Evolutionary conservation across 1,140 invertebrate genomes (phyloP).

Genomic region (Lepidotrigona ventralis): DNA sequence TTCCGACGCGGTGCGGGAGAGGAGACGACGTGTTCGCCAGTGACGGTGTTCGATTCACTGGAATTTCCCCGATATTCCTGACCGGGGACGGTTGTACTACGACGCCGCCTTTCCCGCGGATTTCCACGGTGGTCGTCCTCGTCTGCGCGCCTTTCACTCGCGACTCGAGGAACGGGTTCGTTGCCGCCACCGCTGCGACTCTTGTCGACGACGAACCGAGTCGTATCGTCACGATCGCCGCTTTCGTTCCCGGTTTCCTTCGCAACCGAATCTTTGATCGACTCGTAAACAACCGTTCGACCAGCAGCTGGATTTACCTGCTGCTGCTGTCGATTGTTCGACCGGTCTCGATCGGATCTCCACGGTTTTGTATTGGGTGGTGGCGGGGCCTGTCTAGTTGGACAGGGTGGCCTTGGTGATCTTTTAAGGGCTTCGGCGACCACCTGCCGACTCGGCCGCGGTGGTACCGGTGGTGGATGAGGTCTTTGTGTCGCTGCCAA

Average conservation of each 20-base stretch:
- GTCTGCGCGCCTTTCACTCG: conserved; percentile 30
- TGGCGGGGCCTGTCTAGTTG: conserved; percentile 78
- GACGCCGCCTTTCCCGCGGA: conserved; percentile 37
- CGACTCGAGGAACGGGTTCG: conserved; percentile 20
- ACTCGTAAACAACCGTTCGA: conserved; percentile 68
- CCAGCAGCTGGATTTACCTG: conserved; percentile 45
- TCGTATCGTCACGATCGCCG: background rate
- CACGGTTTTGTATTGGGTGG: conserved; percentile 78
- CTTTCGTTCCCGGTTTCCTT: conserved; percentile 30
- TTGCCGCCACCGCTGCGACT: background rate
- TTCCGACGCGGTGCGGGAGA: background rate
- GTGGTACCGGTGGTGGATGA: conserved; percentile 87
- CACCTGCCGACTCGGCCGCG: conserved; percentile 85
- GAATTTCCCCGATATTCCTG: conserved; percentile 4
- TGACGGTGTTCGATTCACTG: background rate
- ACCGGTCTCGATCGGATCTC: conserved; percentile 79
- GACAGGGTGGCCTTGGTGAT: conserved; percentile 80
- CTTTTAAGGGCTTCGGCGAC: conserved; percentile 86
- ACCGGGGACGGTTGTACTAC: background rate
- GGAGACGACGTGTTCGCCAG: too few species aligned
- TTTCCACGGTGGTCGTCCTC: conserved; percentile 41
- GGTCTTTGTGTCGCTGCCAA: conserved; percentile 74
- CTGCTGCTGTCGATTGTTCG: conserved; percentile 65
- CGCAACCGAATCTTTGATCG: conserved; percentile 38
- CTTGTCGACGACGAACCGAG: conserved; percentile 1